phyloP scores from a whole-genome alignment of 2,888 invertebrate species.

The Ornithoptera alexandrae region DNA sequence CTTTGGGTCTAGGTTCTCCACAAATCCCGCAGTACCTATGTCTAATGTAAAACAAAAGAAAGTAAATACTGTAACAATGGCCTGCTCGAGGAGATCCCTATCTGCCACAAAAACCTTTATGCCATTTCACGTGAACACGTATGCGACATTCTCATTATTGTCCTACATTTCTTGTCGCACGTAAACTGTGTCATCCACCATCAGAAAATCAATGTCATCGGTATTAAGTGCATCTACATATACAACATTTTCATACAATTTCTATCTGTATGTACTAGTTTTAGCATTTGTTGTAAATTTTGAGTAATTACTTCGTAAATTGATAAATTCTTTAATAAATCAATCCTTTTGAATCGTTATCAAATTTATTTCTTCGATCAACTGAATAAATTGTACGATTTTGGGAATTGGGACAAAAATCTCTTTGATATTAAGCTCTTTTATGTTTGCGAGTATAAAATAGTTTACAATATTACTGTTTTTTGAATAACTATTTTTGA shows the following conservation, averaged over 20 bases:
- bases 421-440: no score
- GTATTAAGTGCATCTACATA: conserved; percentile 2
- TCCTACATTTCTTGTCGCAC: conserved; percentile 38
- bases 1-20: no score
- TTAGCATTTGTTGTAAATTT: not conserved
- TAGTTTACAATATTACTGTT: no score
- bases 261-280: not conserved
- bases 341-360: not conserved
- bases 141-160: conserved; percentile 29
- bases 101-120: conserved; percentile 7
- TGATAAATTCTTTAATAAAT: not conserved
- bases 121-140: conserved; percentile 3
- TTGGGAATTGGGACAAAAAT: no score
- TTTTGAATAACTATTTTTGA: no score
- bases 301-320: not conserved
- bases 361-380: not conserved
- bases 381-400: no score
- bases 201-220: conserved; percentile 24
- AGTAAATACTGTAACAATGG: not conserved
- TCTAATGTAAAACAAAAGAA: not conserved
- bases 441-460: no score
- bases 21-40: not conserved
- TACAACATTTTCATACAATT: no score
- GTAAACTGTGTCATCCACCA: conserved; percentile 27
- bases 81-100: not conserved